phyloP scores from a whole-genome alignment of 1,140 invertebrate species.

The Caenorhabditis brenneri region DNA sequence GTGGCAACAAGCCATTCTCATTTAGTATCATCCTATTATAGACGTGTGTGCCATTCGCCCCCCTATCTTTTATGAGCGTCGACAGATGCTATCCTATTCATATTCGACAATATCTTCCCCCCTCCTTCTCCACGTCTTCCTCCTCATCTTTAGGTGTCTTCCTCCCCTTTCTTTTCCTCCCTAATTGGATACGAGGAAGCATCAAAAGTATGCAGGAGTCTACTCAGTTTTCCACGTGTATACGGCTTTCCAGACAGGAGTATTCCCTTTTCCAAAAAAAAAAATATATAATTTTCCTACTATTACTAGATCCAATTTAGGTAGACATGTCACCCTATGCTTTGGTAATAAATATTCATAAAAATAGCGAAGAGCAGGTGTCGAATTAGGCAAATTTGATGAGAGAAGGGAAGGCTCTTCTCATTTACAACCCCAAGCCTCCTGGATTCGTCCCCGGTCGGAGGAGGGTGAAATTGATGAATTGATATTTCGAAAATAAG shows the following conservation, averaged over 20 bases:
- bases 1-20: constrained; percentile 24
- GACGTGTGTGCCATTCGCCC: neutral
- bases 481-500: constrained; percentile 31
- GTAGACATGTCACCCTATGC: too few relatives aligned
- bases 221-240: too few relatives aligned
- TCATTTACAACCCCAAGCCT: constrained; percentile 13
- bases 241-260: too few relatives aligned
- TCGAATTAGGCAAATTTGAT: constrained; percentile 42
- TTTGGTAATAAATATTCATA: constrained; percentile 40
- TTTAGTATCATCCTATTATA: constrained; percentile 43
- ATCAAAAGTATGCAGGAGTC: too few relatives aligned
- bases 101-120: constrained; percentile 23
- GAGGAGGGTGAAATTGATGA: constrained; percentile 24
- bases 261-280: too few relatives aligned
- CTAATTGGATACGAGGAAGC: too few relatives aligned
- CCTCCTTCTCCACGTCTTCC: neutral
- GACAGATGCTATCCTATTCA: constrained; percentile 39
- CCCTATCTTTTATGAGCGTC: constrained; percentile 26
- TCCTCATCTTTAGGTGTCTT: neutral
- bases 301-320: too few relatives aligned
- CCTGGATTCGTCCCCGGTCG: neutral
- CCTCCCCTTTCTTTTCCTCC: neutral
- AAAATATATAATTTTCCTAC: too few relatives aligned
- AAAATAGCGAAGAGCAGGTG: constrained; percentile 13
- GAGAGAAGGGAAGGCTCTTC: neutral